Conservation (phyloP, 2,888 invertebrate species). For the Drosophila borborema region DNA sequence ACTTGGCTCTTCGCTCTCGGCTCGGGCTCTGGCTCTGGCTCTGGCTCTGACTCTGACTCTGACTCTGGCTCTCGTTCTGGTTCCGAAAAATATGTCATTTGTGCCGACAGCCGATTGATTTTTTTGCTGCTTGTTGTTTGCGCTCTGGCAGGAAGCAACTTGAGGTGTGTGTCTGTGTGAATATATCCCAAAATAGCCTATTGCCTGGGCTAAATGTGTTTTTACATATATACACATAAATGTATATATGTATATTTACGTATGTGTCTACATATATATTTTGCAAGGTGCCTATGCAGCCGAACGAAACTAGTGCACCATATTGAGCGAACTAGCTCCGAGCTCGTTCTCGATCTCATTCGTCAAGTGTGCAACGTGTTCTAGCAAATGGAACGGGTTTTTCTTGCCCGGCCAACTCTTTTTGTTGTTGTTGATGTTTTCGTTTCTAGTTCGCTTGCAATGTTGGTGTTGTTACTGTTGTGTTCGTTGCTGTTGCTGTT, state of each 20-base stretch:
- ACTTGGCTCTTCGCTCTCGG: conserved; percentile 31
- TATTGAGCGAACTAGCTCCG: conserved; percentile 48
- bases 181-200: conserved; percentile 55
- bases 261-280: neutral
- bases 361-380: conserved; percentile 68
- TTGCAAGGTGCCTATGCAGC: conserved; percentile 43
- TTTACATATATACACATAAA: neutral
- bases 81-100: conserved; percentile 75
- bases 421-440: neutral
- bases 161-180: conserved; percentile 14
- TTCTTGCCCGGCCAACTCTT: conserved; percentile 46
- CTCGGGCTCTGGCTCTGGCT: conserved; percentile 12
- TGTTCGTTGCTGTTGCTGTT: conserved; percentile 30
- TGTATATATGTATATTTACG: neutral
- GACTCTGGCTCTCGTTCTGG: conserved; percentile 51
- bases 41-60: conserved; percentile 35
- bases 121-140: neutral
- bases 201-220: conserved; percentile 21
- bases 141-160: conserved; percentile 31
- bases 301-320: conserved; percentile 57
- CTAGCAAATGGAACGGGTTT: conserved; percentile 73
- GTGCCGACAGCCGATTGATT: conserved; percentile 35
- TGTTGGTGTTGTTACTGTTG: conserved; percentile 52
- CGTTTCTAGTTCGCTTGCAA: conserved; percentile 35
- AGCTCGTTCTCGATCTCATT: conserved; percentile 37